Base-by-base conservation (phyloP, 2,888 invertebrate genomes). In the Ditylenchus weischeri region DNA sequence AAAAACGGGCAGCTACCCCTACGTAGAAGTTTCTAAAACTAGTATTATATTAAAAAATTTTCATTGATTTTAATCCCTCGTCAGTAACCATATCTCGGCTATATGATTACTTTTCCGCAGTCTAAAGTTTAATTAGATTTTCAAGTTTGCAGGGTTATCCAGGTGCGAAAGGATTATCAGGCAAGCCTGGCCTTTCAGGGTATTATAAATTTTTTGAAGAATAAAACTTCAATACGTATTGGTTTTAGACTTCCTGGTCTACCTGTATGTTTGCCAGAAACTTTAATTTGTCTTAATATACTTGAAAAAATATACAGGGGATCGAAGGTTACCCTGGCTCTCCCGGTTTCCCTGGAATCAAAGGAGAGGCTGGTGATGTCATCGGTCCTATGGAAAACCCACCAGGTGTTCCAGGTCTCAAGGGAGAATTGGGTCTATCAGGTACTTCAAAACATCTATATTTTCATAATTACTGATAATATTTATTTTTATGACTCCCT, bases 291-390 rank as follows among this genome's bases (percentile, higher is more conserved):
- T 4, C 29, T 59, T 21, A 23, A 59, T 6, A 43, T 62, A 47
- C 47, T 43, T 62, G 19, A 19, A 43, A 62, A 62, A 47, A n/a
- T 62, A 11, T 43, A 15, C 23, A 79, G 47, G 81, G 81, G 63
- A 61, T 73, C 23, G 72, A 76, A 21, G 81, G 80, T 38, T 73
- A 76, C 43, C 73, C 75, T 21, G 81, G 69, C 23, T 66, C 54
- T 60, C 75, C 75, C 59, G 81, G 81, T 62, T 68, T 66, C n/a
- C 76, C 77, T 62, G 84, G 77, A 73, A 74, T 59, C 66, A 79
- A 82, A 72, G 84, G 84, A 70, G 81, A 80, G 58, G 72, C 76
- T 59, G 83, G 83, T 68, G 81, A 82, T 66, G 75, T 81, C 64
- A 70, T 77, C 63, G 81, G 81, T n/a, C 80, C 81, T 11, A 77